phyloP scores from a whole-genome alignment of 2,113 vertebrate species.

The Lepisosteus oculatus region DNA sequence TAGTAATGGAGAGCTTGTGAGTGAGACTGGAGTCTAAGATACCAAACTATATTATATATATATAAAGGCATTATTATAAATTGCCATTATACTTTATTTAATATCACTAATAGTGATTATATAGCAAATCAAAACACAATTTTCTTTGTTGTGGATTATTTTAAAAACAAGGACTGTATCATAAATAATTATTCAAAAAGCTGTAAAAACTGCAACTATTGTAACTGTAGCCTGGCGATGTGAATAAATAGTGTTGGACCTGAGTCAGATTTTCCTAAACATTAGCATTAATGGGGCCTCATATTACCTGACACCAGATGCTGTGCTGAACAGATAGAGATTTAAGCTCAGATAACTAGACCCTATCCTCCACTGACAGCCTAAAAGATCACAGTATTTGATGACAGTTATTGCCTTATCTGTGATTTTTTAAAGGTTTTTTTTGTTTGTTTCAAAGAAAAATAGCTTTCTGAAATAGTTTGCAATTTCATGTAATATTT shows the following conservation, averaged over 20 bases:
- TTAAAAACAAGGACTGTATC: too few species aligned
- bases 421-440: neutral
- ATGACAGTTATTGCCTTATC: neutral
- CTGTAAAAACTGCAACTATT: neutral
- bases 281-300: slow-evolving; percentile 21
- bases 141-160: too few species aligned
- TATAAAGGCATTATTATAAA: too few species aligned
- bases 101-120: too few species aligned
- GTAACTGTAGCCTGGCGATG: slow-evolving; percentile 8
- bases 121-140: too few species aligned
- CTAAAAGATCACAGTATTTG: neutral
- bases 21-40: too few species aligned
- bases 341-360: slow-evolving; percentile 15
- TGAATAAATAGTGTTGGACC: slow-evolving; percentile 1
- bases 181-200: too few species aligned
- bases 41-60: too few species aligned
- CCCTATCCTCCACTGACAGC: neutral
- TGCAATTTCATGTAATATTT: too few species aligned
- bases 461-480: too few species aligned
- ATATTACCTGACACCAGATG: slow-evolving; percentile 16
- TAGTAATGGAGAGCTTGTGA: too few species aligned
- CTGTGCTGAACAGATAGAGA: neutral
- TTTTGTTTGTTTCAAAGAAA: neutral
- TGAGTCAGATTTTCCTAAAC: neutral
- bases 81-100: too few species aligned